Evolutionary conservation across 2,888 invertebrate species (phyloP).

Genomic region (Furcula furcula): DNA sequence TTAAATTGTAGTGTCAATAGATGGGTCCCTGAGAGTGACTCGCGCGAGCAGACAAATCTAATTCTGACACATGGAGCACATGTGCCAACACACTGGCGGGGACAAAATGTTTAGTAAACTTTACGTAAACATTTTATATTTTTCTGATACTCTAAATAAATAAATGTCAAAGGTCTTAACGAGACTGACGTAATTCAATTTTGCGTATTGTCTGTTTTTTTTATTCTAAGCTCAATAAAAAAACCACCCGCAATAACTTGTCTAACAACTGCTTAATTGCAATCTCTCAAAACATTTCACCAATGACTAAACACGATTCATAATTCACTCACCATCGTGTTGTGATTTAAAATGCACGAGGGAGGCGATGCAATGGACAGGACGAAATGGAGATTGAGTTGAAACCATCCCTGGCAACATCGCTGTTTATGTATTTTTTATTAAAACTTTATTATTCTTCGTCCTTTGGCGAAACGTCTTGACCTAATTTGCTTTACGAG

Average conservation of each 20-base stretch:
- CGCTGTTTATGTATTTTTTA: conserved; percentile 1
- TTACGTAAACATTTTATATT: too few species aligned
- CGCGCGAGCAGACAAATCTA: conserved; percentile 5
- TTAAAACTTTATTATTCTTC: conserved; percentile 1
- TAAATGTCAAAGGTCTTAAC: too few species aligned
- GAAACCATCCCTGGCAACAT: not conserved
- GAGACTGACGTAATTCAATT: too few species aligned
- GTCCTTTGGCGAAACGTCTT: not conserved
- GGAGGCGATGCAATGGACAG: not conserved
- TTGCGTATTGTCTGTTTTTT: too few species aligned
- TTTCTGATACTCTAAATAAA: too few species aligned
- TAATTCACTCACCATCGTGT: not conserved
- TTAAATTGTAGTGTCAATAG: conserved; percentile 2
- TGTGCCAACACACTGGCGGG: conserved; percentile 2
- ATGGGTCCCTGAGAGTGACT: not conserved
- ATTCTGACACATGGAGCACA: conserved; percentile 5
- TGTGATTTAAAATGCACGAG: conserved; percentile 1
- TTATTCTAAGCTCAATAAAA: too few species aligned
- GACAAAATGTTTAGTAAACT: not conserved
- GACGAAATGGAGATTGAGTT: not conserved
- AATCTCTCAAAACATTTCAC: too few species aligned
- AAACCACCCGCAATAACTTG: too few species aligned
- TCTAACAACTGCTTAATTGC: too few species aligned
- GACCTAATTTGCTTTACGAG: not conserved
- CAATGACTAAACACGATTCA: too few species aligned